Conservation (phyloP, 2,888 invertebrate genomes). For the Apodemia duryi region DNA sequence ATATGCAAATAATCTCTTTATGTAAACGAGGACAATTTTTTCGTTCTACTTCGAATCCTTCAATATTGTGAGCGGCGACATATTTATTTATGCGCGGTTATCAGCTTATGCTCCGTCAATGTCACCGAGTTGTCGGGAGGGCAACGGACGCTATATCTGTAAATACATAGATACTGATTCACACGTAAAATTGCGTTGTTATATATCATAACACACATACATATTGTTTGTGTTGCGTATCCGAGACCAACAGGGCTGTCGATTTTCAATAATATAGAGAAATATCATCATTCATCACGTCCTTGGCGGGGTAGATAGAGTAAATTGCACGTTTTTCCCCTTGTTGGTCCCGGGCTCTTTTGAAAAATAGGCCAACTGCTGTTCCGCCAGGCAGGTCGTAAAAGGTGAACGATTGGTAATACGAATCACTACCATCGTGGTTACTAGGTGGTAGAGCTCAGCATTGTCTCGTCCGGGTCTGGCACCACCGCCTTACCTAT, state of each 20-base stretch:
- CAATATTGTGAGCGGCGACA: constrained; percentile 24
- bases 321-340: too few relatives aligned
- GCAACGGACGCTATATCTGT: constrained; percentile 75
- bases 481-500: too few relatives aligned
- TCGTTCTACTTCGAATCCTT: constrained; percentile 17
- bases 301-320: too few relatives aligned
- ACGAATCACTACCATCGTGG: too few relatives aligned
- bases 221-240: constrained; percentile 2
- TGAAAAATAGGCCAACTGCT: too few relatives aligned
- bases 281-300: too few relatives aligned
- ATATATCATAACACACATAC: constrained; percentile 5
- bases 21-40: background rate
- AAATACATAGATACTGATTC: constrained; percentile 39
- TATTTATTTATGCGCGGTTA: constrained; percentile 60
- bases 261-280: background rate
- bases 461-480: too few relatives aligned
- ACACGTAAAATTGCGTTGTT: constrained; percentile 6
- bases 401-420: too few relatives aligned
- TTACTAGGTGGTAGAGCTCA: too few relatives aligned
- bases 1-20: background rate
- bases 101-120: constrained; percentile 63
- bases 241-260: background rate
- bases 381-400: too few relatives aligned
- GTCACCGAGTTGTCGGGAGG: constrained; percentile 74
- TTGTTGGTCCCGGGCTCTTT: too few relatives aligned